Base-by-base conservation (phyloP, 2,888 invertebrate genomes). In the Yponomeuta cagnagella region DNA sequence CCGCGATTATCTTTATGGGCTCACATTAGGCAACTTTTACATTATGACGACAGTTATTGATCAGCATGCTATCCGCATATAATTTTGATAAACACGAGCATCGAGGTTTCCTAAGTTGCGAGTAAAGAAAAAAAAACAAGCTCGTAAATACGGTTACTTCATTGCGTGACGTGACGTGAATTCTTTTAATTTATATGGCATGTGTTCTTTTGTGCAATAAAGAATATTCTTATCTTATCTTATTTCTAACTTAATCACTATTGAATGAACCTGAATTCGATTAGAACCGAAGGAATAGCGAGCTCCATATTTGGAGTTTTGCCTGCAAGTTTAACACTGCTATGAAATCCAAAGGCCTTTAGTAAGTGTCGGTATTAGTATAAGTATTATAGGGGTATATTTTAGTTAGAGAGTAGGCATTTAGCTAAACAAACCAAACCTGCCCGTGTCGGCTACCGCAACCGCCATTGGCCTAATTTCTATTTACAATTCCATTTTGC, bases 401-500 rank as follows among this genome's bases (percentile, higher is more conserved):
- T 64, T n/a, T 10, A n/a, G 64, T 64, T 63, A 23, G 23, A 64
- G 31, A 64, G 30, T 64, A 23, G 52, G 52, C 52, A 58, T 58
- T 58, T 58, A 15, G 52, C 52, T 2, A 58, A 3, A 15, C 52
- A 58, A 58, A 58, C 52, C 15, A 58, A 58, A 58, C 52, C 12
- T 58, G 31, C 30, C n/a, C 64, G 64, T 31, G 2, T 2, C n/a
- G 10, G 30, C 6, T 8, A 30, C 64, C 64, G 30, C 23, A n/a
- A 31, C 64, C 64, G 64, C 64, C 2, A 43, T 37, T 67, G 67
- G 8, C 52, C 68, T 52, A 68, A 68, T 68, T 68, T 68, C 48
- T 68, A 68, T 68, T 68, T 68, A 68, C 68, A 23, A 68, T 68
- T 52, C 48, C 52, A 68, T 68, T 68, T 68, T 68, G 68, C 30